A percentile compares a stretch with the other conserved stretches of the same genome.
Conservation (phyloP, 2,888 invertebrate genomes). For the Protonemura montana region DNA sequence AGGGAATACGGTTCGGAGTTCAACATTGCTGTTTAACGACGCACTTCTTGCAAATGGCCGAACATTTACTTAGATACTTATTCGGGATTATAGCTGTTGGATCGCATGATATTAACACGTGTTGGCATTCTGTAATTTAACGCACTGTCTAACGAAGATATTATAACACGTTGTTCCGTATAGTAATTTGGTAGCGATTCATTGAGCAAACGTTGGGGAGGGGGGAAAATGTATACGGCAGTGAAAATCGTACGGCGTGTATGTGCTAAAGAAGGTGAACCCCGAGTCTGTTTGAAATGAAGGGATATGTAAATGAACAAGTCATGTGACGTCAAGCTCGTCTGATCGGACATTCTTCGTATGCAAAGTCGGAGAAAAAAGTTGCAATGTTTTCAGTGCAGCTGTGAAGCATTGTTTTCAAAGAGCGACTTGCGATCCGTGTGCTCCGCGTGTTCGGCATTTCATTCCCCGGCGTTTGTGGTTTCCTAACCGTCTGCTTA, state of each 20-base stretch:
- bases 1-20: not conserved
- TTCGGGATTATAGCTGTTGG: slow-evolving; percentile 7
- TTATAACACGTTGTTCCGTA: not conserved
- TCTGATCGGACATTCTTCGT: not conserved
- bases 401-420: not conserved
- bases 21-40: not conserved
- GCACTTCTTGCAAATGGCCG: not conserved
- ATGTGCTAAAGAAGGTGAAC: not conserved
- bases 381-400: too few species aligned
- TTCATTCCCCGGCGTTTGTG: not conserved
- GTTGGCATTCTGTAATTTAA: not conserved
- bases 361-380: not conserved
- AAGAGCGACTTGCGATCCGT: not conserved
- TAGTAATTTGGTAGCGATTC: not conserved
- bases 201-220: not conserved
- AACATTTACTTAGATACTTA: slow-evolving; percentile 7
- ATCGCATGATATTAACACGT: not conserved
- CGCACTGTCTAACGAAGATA: not conserved
- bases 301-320: not conserved
- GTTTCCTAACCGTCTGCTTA: not conserved
- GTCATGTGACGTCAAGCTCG: too few species aligned
- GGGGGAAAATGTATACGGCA: not conserved
- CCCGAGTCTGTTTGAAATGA: not conserved
- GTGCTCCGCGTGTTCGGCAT: not conserved
- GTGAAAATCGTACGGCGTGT: too few species aligned